Base-by-base conservation (phyloP, 2,888 invertebrate genomes). In the Andrena dorsata region DNA sequence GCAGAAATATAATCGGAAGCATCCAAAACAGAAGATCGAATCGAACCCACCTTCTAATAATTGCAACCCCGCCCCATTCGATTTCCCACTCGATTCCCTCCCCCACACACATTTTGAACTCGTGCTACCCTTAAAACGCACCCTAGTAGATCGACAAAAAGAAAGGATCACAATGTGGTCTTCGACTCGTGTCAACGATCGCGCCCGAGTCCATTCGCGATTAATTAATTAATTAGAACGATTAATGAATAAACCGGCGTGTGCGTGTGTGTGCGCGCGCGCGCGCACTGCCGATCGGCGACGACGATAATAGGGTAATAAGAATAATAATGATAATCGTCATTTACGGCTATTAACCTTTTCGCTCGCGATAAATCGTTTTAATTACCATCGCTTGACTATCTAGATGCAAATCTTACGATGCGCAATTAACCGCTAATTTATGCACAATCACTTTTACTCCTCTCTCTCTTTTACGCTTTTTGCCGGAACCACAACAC, bases 361-460 rank as follows among this genome's bases (percentile, higher is more conserved):
- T 80, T 80, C 86, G 76, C 76, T 83, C 83, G 66, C 83, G 75
- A 89, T 82, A 82, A 80, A 83, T 83, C 79, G 75, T 81, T 83
- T 80, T 83, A 85, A 81, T 82, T 81, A 76, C 82, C 80, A 81
- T 79, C 78, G 82, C 79, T 77, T 81, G 86, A 83, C 85, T 86
- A 85, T 88, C 80, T 86, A 86, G 85, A 88, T 84, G 85, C 84
- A 86, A 81, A 85, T 82, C 82, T 79, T 86, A 79, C 86, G 79
- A 82, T 81, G 84, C 82, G 88, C 83, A 88, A 90, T 89, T 90
- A 90, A 86, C 85, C 89, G 88, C 91, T 92, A 92, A 90, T 91
- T 90, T 91, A 92, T 92, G 89, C 91, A 92, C 92, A 92, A 87
- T 90, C 86, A 85, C 85, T 80, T 80, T 90, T 90, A 89, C 86